These are phyloP conservation scores for Lanius collurio DNA, from an alignment of 2,113 vertebrate genomes.

Conservation along the genomic window DNA sequence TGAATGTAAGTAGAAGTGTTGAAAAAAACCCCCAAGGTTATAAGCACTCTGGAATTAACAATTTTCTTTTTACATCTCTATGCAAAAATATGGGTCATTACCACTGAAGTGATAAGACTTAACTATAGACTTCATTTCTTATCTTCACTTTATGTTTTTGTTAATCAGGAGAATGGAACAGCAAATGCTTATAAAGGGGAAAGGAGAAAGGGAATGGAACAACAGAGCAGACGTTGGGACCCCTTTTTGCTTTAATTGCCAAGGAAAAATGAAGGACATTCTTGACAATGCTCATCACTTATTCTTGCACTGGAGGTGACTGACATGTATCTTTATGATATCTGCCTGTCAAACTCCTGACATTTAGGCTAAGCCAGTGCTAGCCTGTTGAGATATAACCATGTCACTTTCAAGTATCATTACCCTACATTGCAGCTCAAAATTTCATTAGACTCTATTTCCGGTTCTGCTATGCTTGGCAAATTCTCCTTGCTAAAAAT, in stretches of 20 bases:
- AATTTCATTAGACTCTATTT: constrained; percentile 31
- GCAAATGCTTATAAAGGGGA: neutral
- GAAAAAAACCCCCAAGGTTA: neutral
- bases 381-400: constrained; percentile 20
- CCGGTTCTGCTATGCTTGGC: neutral
- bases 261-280: constrained; percentile 34
- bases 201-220: neutral
- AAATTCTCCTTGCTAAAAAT: constrained; percentile 16
- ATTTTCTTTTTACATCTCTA: neutral
- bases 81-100: neutral
- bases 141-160: neutral
- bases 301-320: constrained; percentile 10
- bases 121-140: neutral
- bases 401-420: constrained; percentile 30
- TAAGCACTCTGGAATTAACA: neutral
- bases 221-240: neutral
- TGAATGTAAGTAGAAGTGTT: neutral
- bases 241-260: constrained; percentile 1
- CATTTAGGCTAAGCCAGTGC: neutral
- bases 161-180: neutral
- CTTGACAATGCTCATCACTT: constrained; percentile 30
- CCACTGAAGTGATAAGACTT: neutral
- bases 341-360: constrained; percentile 28
- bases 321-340: constrained; percentile 49
- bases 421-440: neutral